phyloP scores from a whole-genome alignment of 1,140 invertebrate genomes.

The Papilio glaucus region DNA sequence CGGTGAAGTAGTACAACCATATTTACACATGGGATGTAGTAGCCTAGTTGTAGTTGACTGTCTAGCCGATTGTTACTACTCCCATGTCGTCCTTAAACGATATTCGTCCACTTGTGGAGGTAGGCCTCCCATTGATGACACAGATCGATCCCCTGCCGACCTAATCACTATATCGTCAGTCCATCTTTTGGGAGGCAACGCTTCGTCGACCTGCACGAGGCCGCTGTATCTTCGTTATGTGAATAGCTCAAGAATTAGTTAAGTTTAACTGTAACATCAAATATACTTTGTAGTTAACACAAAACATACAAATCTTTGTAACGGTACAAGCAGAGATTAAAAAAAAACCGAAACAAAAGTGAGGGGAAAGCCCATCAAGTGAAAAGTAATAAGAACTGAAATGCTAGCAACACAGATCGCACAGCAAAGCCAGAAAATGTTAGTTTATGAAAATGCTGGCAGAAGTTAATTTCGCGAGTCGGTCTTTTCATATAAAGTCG shows the following conservation, averaged over 20 bases:
- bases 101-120: too few relatives aligned
- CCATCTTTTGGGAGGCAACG: too few relatives aligned
- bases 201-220: too few relatives aligned
- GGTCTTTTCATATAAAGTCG: background rate
- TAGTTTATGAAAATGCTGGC: conserved; percentile 30
- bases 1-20: too few relatives aligned
- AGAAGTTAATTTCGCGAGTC: conserved; percentile 29
- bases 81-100: too few relatives aligned
- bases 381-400: conserved; percentile 23
- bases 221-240: too few relatives aligned
- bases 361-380: conserved; percentile 10
- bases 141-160: too few relatives aligned
- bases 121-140: too few relatives aligned
- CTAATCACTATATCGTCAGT: too few relatives aligned
- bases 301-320: conserved; percentile 22
- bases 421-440: conserved; percentile 17
- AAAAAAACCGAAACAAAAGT: conserved; percentile 30
- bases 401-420: background rate
- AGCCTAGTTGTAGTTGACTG: too few relatives aligned
- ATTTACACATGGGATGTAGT: too few relatives aligned
- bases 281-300: background rate
- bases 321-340: conserved; percentile 13
- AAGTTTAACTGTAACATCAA: background rate
- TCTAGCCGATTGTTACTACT: too few relatives aligned
- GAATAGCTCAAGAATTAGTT: background rate